These are phyloP conservation scores for Stichodactyla helianthus DNA, from an alignment of 64 coral and sea anemone genomes.

Conservation along the genomic window DNA sequence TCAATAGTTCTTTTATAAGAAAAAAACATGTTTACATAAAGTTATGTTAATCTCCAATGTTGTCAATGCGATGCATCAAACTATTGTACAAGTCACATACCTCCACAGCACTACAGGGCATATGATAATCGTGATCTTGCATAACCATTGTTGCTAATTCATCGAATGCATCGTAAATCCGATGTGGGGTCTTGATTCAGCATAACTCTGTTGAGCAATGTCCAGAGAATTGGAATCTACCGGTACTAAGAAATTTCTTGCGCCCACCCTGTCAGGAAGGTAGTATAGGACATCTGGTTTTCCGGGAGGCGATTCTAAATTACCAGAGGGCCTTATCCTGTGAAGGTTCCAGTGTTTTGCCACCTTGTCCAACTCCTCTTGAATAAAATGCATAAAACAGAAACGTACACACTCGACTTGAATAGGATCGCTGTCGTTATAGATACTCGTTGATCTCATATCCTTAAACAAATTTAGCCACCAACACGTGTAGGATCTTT, in stretches of 20 bases:
- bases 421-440: slow-evolving; percentile 19
- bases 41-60: background rate
- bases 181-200: slow-evolving; percentile 1
- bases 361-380: slow-evolving; percentile 31
- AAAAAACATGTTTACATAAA: slow-evolving; percentile 9
- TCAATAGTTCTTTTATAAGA: background rate
- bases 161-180: slow-evolving; percentile 24
- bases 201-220: slow-evolving; percentile 27
- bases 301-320: slow-evolving; percentile 46
- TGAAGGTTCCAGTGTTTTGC: slow-evolving; percentile 43
- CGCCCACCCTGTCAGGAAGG: slow-evolving; percentile 18
- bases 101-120: slow-evolving; percentile 1
- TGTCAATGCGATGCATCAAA: background rate
- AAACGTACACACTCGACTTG: slow-evolving; percentile 45
- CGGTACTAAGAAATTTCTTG: background rate
- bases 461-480: slow-evolving; percentile 50
- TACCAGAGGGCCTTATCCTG: slow-evolving; percentile 22
- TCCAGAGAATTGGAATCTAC: slow-evolving; percentile 18
- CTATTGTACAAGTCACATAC: background rate
- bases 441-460: slow-evolving; percentile 29
- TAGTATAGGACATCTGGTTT: slow-evolving; percentile 48
- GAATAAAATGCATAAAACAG: slow-evolving; percentile 37
- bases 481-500: slow-evolving; percentile 34
- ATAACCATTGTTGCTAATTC: slow-evolving; percentile 38
- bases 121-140: slow-evolving; percentile 37